Evolutionary conservation across 2,888 invertebrate species (phyloP), one percentile per base, ranked within the genome.

Genomic region (Myopa tessellatipennis): DNA sequence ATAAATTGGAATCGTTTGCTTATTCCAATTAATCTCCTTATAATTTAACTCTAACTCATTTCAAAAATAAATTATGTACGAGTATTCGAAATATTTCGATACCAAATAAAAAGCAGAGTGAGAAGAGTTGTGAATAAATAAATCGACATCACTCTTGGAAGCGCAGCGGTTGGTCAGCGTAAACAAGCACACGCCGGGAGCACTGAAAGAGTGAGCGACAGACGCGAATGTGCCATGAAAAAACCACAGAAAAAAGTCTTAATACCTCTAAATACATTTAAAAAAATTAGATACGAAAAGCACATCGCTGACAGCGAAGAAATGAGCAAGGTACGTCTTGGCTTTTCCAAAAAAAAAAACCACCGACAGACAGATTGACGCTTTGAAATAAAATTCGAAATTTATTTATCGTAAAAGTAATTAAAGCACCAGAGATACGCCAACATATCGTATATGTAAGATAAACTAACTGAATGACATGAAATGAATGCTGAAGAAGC

Each of bases 101-200:
- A 45, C 45, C 7, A 45, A 45, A 45, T 45, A 45, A 45, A 45
- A 45, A 45, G 45, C 45, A 10, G 10, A 45, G 45, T 45, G 45
- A 45, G 45, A 45, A 45, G 10, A 55, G 74, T 36, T 71, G 71
- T 69, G 76, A 76, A 76, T 76, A 76, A 78, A 78, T 78, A 78
- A 76, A 76, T 76, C 76, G 78, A 60, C 72, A 63, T 73, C 73
- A 69, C 69, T 72, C 76, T 73, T 60, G 72, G 55, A n/a, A 38
- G 60, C 65, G 65, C 65, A 65, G 65, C 65, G 38, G 65, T 65
- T 8, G 78, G 65, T 65, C 65, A 38, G 36, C 34, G 65, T 65
- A 65, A 65, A 65, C 65, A 65, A 26, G 65, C 65, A 7, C 65
- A 16, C 65, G 65, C 65, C 65, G 34, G 38, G 34, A 52, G 55